These are phyloP conservation scores for Epistrophella euchroma DNA, from an alignment of 2,888 invertebrate species.

Conservation along the genomic window DNA sequence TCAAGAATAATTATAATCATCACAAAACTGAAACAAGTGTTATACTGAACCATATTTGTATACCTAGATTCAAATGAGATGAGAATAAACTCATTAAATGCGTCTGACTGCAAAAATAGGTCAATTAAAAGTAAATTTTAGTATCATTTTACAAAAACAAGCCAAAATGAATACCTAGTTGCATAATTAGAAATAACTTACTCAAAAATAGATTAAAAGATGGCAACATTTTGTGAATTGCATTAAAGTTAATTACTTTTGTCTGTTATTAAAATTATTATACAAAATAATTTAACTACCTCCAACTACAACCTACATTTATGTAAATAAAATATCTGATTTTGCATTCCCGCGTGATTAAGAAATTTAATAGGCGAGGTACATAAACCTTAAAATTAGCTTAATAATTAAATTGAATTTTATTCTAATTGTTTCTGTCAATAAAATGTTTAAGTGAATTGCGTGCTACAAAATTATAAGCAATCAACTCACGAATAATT, in stretches of 20 bases:
- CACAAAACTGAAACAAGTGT: not conserved
- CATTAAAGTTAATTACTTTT: not conserved
- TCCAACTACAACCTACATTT: not conserved
- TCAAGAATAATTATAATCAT: too few species aligned
- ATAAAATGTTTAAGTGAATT: conserved; percentile 44
- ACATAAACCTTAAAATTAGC: conserved; percentile 9
- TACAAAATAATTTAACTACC: not conserved
- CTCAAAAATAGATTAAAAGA: not conserved
- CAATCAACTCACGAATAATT: conserved; percentile 35
- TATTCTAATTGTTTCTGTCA: conserved; percentile 57
- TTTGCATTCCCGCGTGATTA: conserved; percentile 15
- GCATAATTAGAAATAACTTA: conserved; percentile 9
- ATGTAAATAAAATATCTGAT: not conserved
- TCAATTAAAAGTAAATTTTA: conserved; percentile 2
- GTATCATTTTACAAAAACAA: not conserved
- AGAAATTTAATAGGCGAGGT: conserved; percentile 16
- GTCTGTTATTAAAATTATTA: not conserved
- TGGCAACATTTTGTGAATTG: not conserved
- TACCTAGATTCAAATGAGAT: not conserved
- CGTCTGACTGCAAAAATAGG: not conserved
- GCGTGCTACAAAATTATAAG: conserved; percentile 24
- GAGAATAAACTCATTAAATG: not conserved
- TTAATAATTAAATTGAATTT: conserved; percentile 42
- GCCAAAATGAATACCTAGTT: not conserved
- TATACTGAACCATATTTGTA: conserved; percentile 3